Evolutionary conservation across 30 jellyfish, hydroid and myxozoan species (phyloP), one percentile per base, ranked within the genome.

Genomic region (Cassiopea xamachana): DNA sequence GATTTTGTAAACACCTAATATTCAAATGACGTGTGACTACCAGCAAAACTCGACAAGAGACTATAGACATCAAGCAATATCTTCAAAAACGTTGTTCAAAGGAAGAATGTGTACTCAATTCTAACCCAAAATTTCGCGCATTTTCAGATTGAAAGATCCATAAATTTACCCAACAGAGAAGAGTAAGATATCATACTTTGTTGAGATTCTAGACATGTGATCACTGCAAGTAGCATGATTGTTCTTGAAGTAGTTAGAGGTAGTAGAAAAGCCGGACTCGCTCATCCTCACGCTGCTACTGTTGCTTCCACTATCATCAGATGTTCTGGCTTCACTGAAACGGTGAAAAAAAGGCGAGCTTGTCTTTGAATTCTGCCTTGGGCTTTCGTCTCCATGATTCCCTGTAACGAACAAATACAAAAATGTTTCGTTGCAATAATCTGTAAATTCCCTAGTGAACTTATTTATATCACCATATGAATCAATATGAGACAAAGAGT

Each of bases 241-340:
- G 74, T 60, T 91, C 48, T 79, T 91, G 44, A 70, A 80, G 4
- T 87, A 90, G 45, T 68, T 80, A 1, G 90, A 84, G 39, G 86
- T 27, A 13, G 96, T 82, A 5, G 95, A 73, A 49, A 39, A 71
- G 60, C 81, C 75, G 0, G 96, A 89, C 2, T 79, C 85, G 50
- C 92, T 89, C 89, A 82, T 80, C 48, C 80, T 75, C 69, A 73
- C 43, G 60, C 92, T 81, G 69, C 92, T 81, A 79, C 80, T 62
- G 79, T 89, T 89, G 92, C 96, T 82, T 10, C 96, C 86, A 71
- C 96, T 89, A 78, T 81, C 92, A 64, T 89, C 96, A 5, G 92
- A 81, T 81, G 91, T 55, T 72, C 58, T 78, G 45, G 90, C 46
- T 73, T 88, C 95, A 72, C 87, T 88, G 58, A 75, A 17, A 9